These are phyloP conservation scores for Aspidiotus rigidus DNA, from an alignment of 2,888 invertebrate species.

Conservation along the genomic window DNA sequence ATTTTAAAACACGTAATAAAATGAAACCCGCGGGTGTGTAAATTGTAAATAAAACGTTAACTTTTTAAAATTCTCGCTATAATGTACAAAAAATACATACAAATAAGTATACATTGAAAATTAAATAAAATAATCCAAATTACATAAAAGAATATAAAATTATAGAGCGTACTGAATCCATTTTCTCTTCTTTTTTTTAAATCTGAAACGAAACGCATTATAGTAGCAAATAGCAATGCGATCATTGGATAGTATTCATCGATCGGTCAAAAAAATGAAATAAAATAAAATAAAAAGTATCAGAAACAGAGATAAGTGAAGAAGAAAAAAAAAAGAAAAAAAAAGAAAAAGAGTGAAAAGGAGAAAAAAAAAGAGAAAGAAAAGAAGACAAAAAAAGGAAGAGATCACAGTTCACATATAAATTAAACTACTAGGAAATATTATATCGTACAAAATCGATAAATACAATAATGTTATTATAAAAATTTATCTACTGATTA, in stretches of 20 bases:
- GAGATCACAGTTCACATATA: constrained; percentile 28
- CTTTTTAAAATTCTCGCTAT: no score
- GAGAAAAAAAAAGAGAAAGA: no score
- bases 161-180: no score
- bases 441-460: neutral
- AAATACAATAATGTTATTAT: constrained; percentile 14
- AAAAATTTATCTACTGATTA: constrained; percentile 5
- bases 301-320: no score
- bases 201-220: neutral
- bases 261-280: neutral
- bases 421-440: constrained; percentile 16
- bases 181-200: no score
- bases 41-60: neutral
- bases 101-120: no score
- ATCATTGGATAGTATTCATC: constrained; percentile 6
- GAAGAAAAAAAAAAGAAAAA: no score
- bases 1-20: constrained; percentile 1
- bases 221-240: neutral
- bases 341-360: no score
- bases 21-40: neutral
- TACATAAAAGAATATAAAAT: no score
- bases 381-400: neutral
- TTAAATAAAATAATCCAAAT: no score
- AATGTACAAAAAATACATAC: no score
- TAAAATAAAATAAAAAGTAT: no score